These are phyloP conservation scores for Murina feae DNA, from an alignment of 2,113 vertebrate genomes.

Conservation along the genomic window DNA sequence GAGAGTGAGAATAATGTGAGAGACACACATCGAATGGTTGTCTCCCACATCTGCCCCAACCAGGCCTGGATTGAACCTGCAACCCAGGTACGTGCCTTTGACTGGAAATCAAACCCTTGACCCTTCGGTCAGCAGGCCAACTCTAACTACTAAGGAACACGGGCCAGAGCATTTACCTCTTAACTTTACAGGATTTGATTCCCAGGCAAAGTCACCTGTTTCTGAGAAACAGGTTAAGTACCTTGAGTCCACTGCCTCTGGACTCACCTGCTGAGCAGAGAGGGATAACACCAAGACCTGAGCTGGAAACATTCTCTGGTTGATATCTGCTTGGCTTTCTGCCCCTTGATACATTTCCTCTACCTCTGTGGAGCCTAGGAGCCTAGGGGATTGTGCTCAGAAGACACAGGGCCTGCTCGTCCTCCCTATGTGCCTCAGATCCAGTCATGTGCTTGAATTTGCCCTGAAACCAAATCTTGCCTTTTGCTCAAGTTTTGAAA, in stretches of 20 bases:
- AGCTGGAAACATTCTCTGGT: background rate
- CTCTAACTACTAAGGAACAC: background rate
- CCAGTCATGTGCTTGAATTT: background rate
- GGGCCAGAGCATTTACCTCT: background rate
- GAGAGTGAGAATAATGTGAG: too few relatives aligned
- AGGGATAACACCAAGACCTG: background rate
- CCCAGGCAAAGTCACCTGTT: too few relatives aligned
- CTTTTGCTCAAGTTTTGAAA: background rate
- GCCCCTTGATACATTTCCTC: background rate
- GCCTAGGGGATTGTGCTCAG: background rate
- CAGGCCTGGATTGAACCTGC: too few relatives aligned
- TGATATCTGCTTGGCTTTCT: background rate
- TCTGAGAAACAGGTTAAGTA: background rate
- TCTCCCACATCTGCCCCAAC: too few relatives aligned
- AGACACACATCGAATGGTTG: too few relatives aligned
- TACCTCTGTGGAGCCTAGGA: rapidly evolving
- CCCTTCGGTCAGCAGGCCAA: background rate
- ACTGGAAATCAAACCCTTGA: background rate
- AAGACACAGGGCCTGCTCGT: background rate
- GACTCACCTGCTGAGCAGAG: background rate
- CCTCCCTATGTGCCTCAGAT: background rate
- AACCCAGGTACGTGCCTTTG: background rate
- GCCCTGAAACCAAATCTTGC: background rate
- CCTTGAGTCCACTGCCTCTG: background rate
- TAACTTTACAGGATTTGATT: too few relatives aligned